phyloP scores from a whole-genome alignment of 2,797 vertebrate species.

The Gallinago nigripennis region DNA sequence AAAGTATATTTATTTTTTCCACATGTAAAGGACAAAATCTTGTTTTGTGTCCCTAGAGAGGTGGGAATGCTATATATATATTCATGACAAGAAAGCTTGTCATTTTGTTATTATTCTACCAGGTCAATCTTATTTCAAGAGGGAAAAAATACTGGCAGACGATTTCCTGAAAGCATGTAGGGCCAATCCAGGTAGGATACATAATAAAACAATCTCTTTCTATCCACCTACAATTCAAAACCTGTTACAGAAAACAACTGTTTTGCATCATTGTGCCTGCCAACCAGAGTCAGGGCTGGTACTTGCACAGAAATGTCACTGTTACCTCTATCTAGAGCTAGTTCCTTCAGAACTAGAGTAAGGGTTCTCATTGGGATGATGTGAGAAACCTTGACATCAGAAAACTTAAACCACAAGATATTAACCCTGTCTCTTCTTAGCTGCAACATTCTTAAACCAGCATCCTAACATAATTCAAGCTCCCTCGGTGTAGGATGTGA shows the following conservation, averaged over 20 bases:
- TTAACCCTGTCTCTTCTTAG: neutral
- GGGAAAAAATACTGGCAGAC: neutral
- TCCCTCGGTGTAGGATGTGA: neutral
- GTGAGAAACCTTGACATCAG: neutral
- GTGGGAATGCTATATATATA: neutral
- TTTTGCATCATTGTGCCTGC: neutral
- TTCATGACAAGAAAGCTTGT: neutral
- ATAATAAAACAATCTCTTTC: neutral
- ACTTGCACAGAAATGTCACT: neutral
- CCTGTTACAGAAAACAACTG: neutral
- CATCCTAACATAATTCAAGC: neutral
- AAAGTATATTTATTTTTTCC: neutral
- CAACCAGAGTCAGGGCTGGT: neutral
- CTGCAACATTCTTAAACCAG: neutral
- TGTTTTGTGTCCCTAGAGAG: neutral
- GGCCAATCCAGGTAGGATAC: neutral
- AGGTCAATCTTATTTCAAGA: neutral
- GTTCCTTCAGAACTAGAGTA: neutral
- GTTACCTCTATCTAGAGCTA: neutral
- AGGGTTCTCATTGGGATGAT: neutral
- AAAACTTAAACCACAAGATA: neutral
- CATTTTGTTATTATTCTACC: neutral
- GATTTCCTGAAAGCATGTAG: neutral
- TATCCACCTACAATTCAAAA: neutral
- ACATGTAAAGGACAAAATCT: neutral